A percentile compares a stretch with the other conserved stretches of the same genome.
These are phyloP conservation scores for Cepphus grylle DNA, from an alignment of 2,113 vertebrate species.

Conservation along the genomic window DNA sequence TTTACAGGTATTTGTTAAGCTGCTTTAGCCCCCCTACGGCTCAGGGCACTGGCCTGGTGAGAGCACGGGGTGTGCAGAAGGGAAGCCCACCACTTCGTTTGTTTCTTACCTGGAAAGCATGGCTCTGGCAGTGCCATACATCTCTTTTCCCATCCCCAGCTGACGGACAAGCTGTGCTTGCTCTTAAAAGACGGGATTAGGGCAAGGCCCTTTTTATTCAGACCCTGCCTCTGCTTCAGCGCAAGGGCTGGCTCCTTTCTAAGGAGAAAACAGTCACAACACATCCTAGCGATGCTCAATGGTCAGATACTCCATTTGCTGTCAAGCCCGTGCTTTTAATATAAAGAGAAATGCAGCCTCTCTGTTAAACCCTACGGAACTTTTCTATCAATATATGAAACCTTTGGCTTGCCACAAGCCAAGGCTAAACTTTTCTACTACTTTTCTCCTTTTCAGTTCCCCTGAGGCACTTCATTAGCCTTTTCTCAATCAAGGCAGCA, in stretches of 20 bases:
- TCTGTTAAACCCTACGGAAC: not conserved
- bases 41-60: too few relatives aligned
- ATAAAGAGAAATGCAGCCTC: not conserved
- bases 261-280: not conserved
- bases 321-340: not conserved
- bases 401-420: not conserved
- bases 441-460: not conserved
- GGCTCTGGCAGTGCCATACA: not conserved
- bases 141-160: not conserved
- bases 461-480: not conserved
- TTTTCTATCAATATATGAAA: not conserved
- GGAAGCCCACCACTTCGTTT: not conserved
- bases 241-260: not conserved
- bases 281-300: not conserved
- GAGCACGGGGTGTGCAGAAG: rapidly evolving
- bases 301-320: not conserved
- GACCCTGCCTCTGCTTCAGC: not conserved
- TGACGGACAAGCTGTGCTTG: not conserved
- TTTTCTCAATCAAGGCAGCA: not conserved
- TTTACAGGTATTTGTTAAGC: not conserved
- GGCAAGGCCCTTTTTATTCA: not conserved
- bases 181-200: not conserved
- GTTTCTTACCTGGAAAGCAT: not conserved
- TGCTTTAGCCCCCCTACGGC: not conserved
- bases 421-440: not conserved